Conservation (phyloP, 1,140 invertebrate species). For the Zaprionus taronus region DNA sequence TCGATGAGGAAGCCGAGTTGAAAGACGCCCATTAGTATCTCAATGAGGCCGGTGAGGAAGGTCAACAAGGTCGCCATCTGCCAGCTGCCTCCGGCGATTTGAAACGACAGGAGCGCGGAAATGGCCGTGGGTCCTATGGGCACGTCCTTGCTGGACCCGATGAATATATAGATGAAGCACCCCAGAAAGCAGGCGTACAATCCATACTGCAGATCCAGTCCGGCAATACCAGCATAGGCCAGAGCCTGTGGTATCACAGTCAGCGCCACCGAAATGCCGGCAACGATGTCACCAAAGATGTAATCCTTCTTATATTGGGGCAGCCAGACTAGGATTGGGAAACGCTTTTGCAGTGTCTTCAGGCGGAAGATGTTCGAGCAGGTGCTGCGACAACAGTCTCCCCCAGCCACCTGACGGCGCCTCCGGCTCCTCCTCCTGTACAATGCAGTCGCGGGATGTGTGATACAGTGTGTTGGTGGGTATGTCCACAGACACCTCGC, state of each 20-base stretch:
- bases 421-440: constrained; percentile 58
- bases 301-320: constrained; percentile 89
- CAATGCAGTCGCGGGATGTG: constrained; percentile 75
- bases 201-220: constrained; percentile 91
- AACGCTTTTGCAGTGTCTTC: constrained; percentile 89
- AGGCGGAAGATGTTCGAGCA: constrained; percentile 83
- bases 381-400: constrained; percentile 52
- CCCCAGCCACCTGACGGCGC: constrained; percentile 36
- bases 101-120: constrained; percentile 92
- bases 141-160: constrained; percentile 96
- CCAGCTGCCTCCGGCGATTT: constrained; percentile 89
- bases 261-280: constrained; percentile 94
- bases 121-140: constrained; percentile 95
- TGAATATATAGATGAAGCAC: constrained; percentile 94
- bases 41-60: constrained; percentile 92
- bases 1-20: constrained; percentile 96
- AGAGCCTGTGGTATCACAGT: constrained; percentile 93
- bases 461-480: constrained; percentile 76
- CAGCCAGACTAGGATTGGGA: constrained; percentile 91
- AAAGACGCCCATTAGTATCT: constrained; percentile 93
- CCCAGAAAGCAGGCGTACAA: constrained; percentile 96
- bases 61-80: constrained; percentile 92
- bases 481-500: constrained; percentile 77
- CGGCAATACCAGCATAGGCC: constrained; percentile 94
- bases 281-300: constrained; percentile 90